Evolutionary conservation across 2,113 vertebrate genomes (phyloP).

Genomic region (Chlamydotis undulata): DNA sequence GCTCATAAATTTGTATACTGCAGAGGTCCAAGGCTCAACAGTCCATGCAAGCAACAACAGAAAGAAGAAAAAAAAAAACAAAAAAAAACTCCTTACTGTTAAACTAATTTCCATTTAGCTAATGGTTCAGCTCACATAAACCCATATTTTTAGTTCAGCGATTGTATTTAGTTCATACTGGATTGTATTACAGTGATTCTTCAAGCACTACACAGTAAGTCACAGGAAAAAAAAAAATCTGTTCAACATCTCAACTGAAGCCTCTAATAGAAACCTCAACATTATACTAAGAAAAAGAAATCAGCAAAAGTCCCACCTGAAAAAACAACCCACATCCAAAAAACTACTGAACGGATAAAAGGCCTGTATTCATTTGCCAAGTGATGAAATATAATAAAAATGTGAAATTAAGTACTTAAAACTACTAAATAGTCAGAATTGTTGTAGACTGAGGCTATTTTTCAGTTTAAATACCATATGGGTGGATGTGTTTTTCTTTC

Average conservation of each 20-base stretch:
- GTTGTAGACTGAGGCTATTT: conserved; percentile 8
- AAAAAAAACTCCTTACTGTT: neutral
- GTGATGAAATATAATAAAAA: conserved; percentile 14
- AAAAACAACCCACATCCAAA: conserved; percentile 40
- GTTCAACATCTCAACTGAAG: conserved; percentile 25
- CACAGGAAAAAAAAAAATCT: neutral
- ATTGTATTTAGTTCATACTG: neutral
- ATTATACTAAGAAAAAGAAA: neutral
- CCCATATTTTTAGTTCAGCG: neutral
- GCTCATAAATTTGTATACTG: neutral
- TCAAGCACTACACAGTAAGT: conserved; percentile 1
- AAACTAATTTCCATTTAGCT: neutral
- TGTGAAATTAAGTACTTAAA: conserved; percentile 15
- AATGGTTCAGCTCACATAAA: neutral
- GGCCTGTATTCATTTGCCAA: neutral
- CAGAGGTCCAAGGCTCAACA: neutral
- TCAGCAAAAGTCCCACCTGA: conserved; percentile 46
- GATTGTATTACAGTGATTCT: neutral
- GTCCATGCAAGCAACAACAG: neutral
- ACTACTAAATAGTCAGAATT: neutral
- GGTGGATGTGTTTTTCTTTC: conserved; percentile 63
- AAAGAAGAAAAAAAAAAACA: neutral
- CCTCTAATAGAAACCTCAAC: neutral
- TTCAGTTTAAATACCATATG: conserved; percentile 31
- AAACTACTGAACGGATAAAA: conserved; percentile 25